phyloP scores from a whole-genome alignment of 2,888 invertebrate species.

The Rotaria socialis region DNA sequence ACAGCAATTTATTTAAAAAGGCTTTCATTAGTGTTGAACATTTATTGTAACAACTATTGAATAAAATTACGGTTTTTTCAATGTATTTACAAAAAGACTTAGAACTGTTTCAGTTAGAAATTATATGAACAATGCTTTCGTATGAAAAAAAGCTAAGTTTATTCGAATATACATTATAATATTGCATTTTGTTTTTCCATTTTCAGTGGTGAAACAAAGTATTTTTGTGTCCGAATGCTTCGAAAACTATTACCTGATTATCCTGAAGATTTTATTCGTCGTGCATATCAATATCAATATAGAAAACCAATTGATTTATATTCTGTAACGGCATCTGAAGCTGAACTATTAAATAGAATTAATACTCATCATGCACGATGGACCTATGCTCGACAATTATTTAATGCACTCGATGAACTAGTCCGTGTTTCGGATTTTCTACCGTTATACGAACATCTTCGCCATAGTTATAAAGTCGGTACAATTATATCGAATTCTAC shows the following conservation, averaged over 20 bases:
- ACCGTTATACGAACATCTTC: conserved; percentile 3
- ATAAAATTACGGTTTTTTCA: no score
- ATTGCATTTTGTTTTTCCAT: not conserved
- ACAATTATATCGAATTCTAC: not conserved
- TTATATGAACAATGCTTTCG: no score
- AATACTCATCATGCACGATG: not conserved
- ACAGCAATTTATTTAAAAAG: no score
- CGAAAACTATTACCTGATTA: not conserved
- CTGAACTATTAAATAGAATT: conserved; percentile 5
- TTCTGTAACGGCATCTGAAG: conserved; percentile 3
- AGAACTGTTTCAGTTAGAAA: no score
- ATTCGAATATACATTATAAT: no score
- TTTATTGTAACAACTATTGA: no score
- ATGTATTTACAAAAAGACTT: no score
- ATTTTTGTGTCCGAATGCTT: conserved; percentile 33
- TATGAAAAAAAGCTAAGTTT: no score
- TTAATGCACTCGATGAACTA: conserved; percentile 11
- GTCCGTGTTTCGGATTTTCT: not conserved
- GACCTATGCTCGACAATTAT: not conserved
- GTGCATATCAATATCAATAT: not conserved
- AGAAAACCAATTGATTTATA: not conserved
- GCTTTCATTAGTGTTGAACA: no score
- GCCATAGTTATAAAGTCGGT: not conserved
- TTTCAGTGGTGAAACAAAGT: conserved; percentile 20
- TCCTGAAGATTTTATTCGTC: conserved; percentile 20